Base-by-base conservation (phyloP, 2,797 vertebrate species). In the Dryobates pubescens region DNA sequence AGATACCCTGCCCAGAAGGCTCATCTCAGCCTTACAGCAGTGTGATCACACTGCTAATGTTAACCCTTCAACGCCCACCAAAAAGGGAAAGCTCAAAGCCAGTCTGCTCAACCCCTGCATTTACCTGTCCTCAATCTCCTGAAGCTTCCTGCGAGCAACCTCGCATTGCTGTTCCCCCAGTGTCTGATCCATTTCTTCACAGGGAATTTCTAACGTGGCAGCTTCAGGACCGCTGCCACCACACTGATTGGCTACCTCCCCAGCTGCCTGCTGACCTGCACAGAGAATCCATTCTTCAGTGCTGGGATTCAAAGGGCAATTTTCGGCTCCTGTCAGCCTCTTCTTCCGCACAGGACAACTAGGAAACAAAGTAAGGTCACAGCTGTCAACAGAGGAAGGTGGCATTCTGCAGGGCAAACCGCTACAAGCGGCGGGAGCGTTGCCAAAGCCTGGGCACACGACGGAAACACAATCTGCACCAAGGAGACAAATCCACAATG, bases 121-220 rank as follows among this genome's bases (percentile, higher is more conserved):
- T 95, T 95, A 98, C 98, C 98, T 97, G 96, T 97, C 97, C 91
- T 98, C 98, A 90, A 98, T 97, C 86, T 98, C 98, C 93, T 97
- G 98, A 89, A 98, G 97, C 86, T 93, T 97, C 92, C 97, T 97
- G 73, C 97, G 97, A 91, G 97, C 97, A 93, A 94, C 96, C 91
- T 98, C 97, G 91, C 97, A 96, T n/a, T 97, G 98, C 54, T 96
- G 96, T 92, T 98, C 98, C 94, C 94, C 94, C 59, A 95, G 94
- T 81, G 96, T 97, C 92, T 98, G 96, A 94, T 98, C 97, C 98
- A 98, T 98, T 85, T 98, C 98, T 95, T 98, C 98, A 95, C 96
- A 97, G 88, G 94, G 75, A 56, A 89, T 88, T 93, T 98, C 97
- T 93, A 96, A 93, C 93, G 95, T 84, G 79, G 92, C 96, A 91